A percentile compares a stretch with the other conserved stretches of the same genome.
These are phyloP conservation scores for Poecilia wingei DNA, from an alignment of 2,797 vertebrate genomes.

Conservation along the genomic window DNA sequence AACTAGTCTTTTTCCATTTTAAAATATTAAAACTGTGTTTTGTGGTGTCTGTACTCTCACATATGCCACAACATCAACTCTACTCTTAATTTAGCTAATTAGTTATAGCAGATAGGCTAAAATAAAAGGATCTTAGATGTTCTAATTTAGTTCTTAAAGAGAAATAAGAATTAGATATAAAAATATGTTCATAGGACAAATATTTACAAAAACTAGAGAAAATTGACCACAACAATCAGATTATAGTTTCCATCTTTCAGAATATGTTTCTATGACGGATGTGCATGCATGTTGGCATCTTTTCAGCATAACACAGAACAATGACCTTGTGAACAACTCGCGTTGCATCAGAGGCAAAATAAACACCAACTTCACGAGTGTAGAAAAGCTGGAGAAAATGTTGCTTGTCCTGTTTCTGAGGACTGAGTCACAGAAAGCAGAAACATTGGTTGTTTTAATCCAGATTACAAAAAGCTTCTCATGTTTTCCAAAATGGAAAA, in stretches of 20 bases:
- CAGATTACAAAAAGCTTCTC: slow-evolving; percentile 6
- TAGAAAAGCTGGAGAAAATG: slow-evolving; percentile 18
- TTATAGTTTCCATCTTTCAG: neutral
- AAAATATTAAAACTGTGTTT: neutral
- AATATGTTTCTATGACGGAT: neutral
- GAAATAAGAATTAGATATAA: neutral
- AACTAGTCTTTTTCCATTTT: neutral
- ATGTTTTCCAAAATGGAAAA: neutral
- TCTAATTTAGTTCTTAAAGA: neutral
- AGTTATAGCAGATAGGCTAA: neutral
- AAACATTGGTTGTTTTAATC: neutral
- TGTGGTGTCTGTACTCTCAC: neutral
- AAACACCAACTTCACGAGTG: neutral
- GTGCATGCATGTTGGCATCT: neutral
- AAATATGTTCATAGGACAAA: neutral
- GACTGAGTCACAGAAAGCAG: neutral
- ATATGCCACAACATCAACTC: neutral
- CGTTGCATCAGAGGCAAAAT: neutral
- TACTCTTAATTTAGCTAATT: neutral
- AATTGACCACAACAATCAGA: neutral
- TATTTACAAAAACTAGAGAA: neutral
- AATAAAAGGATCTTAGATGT: neutral
- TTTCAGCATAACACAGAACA: neutral
- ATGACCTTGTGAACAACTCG: slow-evolving; percentile 13
- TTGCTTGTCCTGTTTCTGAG: neutral